Base-by-base conservation (phyloP, 2,113 vertebrate species). In the Macquaria australasica region DNA sequence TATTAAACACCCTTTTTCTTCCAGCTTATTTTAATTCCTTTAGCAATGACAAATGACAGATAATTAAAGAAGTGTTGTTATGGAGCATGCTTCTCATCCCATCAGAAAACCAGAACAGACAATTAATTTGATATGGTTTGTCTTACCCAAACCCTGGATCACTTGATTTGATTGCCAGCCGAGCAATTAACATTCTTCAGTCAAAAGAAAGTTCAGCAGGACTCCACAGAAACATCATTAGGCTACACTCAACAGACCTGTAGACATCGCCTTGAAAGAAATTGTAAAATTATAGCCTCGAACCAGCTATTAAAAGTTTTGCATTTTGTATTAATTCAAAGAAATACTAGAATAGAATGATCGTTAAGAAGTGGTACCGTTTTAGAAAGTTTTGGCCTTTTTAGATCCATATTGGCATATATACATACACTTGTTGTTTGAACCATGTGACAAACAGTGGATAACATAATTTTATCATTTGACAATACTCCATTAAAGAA, bases 121-220 rank as follows among this genome's bases (percentile, higher is more conserved):
- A 31, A 55, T 43, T 55, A 5, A 55, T 73, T 23, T 73, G 8
- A 28, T 8, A 8, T 50, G 56, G 62, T 62, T 51, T 15, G 12
- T 55, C 50, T 59, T 59, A 59, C 14, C 62, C 20, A 11, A 56
- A 45, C 2, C 59, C 56, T 14, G 58, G 3, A 31, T 58, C 8
- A 34, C n/a, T 45, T 25, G 25, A 70, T 77, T 70, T 83, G 66
- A 31, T 69, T 66, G 64, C 12, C 53, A 48, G 18, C 37, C 31
- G 3, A 48, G 10, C 31, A 23, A 16, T 31, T 45, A 37, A 59
- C 16, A 39, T 31, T 16, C 23, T 7, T 45, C 55, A 60, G 8
- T n/a, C 56, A 45, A 43, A 9, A 25, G 64, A 68, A 11, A 64
- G 18, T 39, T 64, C 11, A 14, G 63, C n/a, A 31, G 58, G 58